Conservation (phyloP, 1,140 invertebrate genomes). For the Lasioglossum baleicum region DNA sequence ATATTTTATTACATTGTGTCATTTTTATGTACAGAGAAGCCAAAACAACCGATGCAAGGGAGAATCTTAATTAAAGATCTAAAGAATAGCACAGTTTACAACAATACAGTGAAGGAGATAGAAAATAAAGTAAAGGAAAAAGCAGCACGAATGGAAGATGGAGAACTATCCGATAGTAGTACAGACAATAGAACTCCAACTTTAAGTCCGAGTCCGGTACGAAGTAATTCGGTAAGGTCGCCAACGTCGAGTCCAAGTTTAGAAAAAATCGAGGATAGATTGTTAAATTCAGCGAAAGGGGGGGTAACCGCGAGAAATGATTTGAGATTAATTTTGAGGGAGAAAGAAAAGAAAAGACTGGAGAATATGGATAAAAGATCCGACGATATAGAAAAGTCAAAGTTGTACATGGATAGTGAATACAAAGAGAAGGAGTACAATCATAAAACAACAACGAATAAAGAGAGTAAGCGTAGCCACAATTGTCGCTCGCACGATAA, state of each 20-base stretch:
- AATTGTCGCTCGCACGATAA: constrained; percentile 67
- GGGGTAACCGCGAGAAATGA: constrained; percentile 73
- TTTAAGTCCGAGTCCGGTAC: constrained; percentile 71
- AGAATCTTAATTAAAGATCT: constrained; percentile 84
- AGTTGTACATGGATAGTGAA: constrained; percentile 72
- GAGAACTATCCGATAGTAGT: constrained; percentile 82
- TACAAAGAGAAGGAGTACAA: constrained; percentile 72
- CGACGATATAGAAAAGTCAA: constrained; percentile 67
- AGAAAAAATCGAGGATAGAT: constrained; percentile 51
- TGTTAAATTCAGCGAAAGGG: constrained; percentile 29
- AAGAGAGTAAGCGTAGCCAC: constrained; percentile 58
- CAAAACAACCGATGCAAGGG: constrained; percentile 69
- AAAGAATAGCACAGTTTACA: constrained; percentile 84
- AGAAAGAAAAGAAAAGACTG: constrained; percentile 79
- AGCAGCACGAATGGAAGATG: constrained; percentile 83
- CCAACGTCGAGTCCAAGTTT: constrained; percentile 48
- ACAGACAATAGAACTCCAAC: constrained; percentile 79
- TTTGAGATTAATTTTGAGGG: constrained; percentile 77
- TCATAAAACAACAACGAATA: constrained; percentile 62
- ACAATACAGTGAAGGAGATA: constrained; percentile 84
- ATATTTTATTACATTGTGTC: constrained; percentile 11
- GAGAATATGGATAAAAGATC: constrained; percentile 78
- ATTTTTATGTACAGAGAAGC: constrained; percentile 67
- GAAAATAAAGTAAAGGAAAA: constrained; percentile 84
- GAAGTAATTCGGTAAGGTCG: constrained; percentile 46